Percentiles rank a stretch among this genome's conserved stretches.
Evolutionary conservation across 2,888 invertebrate species (phyloP).

Genomic region (Apantesis nais): DNA sequence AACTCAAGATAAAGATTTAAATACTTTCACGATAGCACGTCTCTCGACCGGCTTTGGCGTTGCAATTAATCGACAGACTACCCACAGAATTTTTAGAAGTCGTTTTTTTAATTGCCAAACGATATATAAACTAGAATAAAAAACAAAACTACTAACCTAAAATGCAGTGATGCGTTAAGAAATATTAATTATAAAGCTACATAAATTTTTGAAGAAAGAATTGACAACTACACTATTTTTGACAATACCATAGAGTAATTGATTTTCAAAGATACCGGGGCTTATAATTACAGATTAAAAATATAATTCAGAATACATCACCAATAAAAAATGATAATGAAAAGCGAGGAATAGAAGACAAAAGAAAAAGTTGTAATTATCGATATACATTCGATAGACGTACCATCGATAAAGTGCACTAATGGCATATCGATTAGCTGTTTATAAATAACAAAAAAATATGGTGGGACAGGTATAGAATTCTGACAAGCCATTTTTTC

Average conservation of each 20-base stretch:
- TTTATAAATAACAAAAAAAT: conserved; percentile 56
- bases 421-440: conserved; percentile 56
- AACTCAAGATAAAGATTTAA: conserved; percentile 52
- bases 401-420: conserved; percentile 53
- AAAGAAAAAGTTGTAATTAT: conserved; percentile 46
- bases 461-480: conserved; percentile 37
- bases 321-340: conserved; percentile 22
- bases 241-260: not conserved
- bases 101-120: not conserved
- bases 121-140: not conserved
- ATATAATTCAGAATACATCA: conserved; percentile 18
- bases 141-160: not conserved
- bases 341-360: conserved; percentile 37
- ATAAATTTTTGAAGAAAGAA: conserved; percentile 6
- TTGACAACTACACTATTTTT: not conserved
- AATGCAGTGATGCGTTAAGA: conserved; percentile 7
- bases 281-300: conserved; percentile 9
- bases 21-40: conserved; percentile 56
- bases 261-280: conserved; percentile 11
- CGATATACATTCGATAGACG: conserved; percentile 54
- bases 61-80: conserved; percentile 53
- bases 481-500: conserved; percentile 37
- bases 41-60: conserved; percentile 45
- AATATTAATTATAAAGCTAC: conserved; percentile 8
- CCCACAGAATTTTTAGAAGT: conserved; percentile 22